phyloP scores from a whole-genome alignment of 2,888 invertebrate species.

The Noctua janthe region DNA sequence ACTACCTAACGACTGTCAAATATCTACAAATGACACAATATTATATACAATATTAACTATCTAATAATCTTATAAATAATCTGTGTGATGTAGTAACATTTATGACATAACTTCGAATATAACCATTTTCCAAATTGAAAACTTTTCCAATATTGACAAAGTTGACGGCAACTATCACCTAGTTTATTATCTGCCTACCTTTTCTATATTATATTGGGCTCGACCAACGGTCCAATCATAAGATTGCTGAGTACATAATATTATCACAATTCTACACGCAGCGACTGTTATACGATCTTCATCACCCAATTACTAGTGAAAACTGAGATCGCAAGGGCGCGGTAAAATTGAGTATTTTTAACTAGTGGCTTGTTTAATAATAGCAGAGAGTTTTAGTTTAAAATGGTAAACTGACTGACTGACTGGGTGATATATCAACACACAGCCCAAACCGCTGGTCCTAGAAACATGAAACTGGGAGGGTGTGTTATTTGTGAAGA shows the following conservation, averaged over 20 bases:
- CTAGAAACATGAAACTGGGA: no score
- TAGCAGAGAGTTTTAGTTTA: neutral
- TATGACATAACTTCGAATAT: neutral
- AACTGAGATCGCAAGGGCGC: neutral
- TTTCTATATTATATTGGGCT: neutral
- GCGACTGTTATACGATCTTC: conserved; percentile 7
- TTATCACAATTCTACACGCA: neutral
- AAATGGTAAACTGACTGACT: no score
- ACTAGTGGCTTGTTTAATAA: neutral
- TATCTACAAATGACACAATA: no score
- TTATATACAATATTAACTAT: no score
- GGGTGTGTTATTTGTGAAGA: no score
- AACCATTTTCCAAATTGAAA: conserved; percentile 1
- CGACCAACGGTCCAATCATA: neutral
- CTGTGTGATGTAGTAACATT: neutral
- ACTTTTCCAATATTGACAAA: conserved; percentile 8
- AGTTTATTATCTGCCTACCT: neutral
- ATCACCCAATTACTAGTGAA: conserved; percentile 6
- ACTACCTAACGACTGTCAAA: no score
- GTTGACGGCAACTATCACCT: neutral
- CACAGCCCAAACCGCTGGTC: no score
- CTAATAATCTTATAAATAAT: neutral
- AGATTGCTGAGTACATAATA: neutral
- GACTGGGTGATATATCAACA: no score
- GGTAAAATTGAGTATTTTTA: neutral